Percentiles rank a stretch among this genome's conserved stretches.
Evolutionary conservation across 2,797 vertebrate species (phyloP).

Genomic region (Eulemur coronatus): DNA sequence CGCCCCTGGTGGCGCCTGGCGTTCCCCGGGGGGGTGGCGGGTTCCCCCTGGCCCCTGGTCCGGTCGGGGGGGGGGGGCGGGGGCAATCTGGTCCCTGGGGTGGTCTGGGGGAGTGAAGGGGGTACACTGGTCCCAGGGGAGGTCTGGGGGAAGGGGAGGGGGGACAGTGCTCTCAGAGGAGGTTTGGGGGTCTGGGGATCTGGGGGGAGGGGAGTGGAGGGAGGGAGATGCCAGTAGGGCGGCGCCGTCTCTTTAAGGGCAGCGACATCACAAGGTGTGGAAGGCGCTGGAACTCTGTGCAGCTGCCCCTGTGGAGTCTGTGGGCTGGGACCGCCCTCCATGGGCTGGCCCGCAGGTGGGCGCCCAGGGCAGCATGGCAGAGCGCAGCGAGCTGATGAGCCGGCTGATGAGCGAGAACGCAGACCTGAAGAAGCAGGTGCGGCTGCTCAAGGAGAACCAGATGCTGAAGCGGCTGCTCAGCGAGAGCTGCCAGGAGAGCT

Average conservation of each 20-base stretch:
- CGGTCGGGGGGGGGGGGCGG: no score
- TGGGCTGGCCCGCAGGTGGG: background rate
- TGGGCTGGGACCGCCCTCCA: conserved; percentile 19
- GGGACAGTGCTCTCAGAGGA: no score
- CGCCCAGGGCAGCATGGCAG: conserved; percentile 53
- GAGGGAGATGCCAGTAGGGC: no score
- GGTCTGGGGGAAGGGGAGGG: no score
- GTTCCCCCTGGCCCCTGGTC: no score
- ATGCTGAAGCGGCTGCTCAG: conserved; percentile 73
- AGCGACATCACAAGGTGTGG: conserved; percentile 75
- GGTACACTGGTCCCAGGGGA: no score
- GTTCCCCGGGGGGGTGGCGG: no score
- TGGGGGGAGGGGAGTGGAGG: no score
- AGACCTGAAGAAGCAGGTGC: conserved; percentile 79
- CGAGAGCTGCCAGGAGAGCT: conserved; percentile 63
- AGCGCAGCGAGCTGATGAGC: conserved; percentile 70
- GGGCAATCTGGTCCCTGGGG: no score
- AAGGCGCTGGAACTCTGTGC: conserved; percentile 50
- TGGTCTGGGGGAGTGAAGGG: no score
- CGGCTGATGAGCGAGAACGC: conserved; percentile 78
- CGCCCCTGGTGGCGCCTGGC: no score
- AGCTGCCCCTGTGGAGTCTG: background rate
- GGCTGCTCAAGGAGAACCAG: conserved; percentile 79
- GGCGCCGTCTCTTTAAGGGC: conserved; percentile 48
- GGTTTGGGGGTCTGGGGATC: no score